A percentile compares a stretch with the other conserved stretches of the same genome.
Evolutionary conservation across 1,140 invertebrate genomes (phyloP).

Genomic region (Panagrolaimus sp.): DNA sequence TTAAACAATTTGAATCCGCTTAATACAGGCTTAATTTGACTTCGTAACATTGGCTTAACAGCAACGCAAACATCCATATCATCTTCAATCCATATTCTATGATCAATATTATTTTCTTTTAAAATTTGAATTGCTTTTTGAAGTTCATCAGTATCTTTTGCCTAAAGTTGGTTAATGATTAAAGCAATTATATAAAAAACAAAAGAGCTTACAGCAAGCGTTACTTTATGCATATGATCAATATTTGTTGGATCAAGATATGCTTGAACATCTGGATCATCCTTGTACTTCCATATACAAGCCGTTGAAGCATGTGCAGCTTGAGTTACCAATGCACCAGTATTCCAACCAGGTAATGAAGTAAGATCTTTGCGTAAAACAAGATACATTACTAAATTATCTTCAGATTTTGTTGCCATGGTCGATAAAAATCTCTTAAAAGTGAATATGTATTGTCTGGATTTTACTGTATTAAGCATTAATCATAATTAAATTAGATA

Average conservation of each 20-base stretch:
- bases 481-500: too few species aligned
- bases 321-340: conserved; percentile 23
- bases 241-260: conserved; percentile 14
- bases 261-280: conserved; percentile 21
- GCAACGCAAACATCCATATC: conserved; percentile 80
- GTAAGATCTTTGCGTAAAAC: conserved; percentile 22
- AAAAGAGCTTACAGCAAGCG: conserved; percentile 13
- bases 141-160: conserved; percentile 70
- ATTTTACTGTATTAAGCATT: too few species aligned
- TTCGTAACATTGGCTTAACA: conserved; percentile 68
- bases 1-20: conserved; percentile 1
- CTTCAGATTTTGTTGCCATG: background rate
- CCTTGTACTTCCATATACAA: conserved; percentile 18
- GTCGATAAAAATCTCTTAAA: background rate
- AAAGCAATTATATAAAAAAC: conserved; percentile 1
- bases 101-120: conserved; percentile 68
- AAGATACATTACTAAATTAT: conserved; percentile 24
- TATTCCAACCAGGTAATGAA: conserved; percentile 24
- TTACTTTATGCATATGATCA: conserved; percentile 28
- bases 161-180: conserved; percentile 59
- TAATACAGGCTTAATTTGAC: background rate
- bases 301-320: conserved; percentile 22
- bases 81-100: conserved; percentile 95
- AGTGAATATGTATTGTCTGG: too few species aligned
- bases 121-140: conserved; percentile 67